A percentile compares a stretch with the other conserved stretches of the same genome.
phyloP scores from a whole-genome alignment of 2,113 vertebrate species.

The Campylomormyrus numenius region DNA sequence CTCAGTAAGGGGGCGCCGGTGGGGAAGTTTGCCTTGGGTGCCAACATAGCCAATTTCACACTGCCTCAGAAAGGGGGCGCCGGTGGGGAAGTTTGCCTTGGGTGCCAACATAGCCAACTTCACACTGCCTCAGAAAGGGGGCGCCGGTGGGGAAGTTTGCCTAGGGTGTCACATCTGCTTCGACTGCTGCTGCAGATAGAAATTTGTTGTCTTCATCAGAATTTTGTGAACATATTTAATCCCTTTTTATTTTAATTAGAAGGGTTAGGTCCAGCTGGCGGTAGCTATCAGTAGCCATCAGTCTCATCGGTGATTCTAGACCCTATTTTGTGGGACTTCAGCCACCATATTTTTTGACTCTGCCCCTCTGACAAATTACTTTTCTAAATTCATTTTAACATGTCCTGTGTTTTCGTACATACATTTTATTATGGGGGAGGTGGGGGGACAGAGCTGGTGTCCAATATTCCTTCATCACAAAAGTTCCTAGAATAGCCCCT shows the following conservation, averaged over 20 bases:
- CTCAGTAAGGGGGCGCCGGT: not conserved
- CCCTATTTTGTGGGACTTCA: not conserved
- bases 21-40: not conserved
- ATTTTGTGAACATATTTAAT: not conserved
- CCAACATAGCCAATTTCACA: not conserved
- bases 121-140: not conserved
- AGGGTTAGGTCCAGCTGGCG: not conserved
- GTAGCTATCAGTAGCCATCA: not conserved
- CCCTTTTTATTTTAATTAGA: not conserved
- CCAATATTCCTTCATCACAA: not conserved
- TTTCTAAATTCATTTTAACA: not conserved
- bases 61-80: not conserved
- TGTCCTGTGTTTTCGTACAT: not conserved
- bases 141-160: no score
- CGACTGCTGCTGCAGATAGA: not conserved
- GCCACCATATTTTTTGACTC: not conserved
- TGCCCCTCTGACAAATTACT: not conserved
- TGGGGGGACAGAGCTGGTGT: accelerated
- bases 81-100: no score
- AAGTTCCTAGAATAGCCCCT: not conserved
- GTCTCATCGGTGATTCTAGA: not conserved
- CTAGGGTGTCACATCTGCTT: not conserved
- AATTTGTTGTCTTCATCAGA: not conserved
- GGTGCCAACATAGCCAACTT: not conserved
- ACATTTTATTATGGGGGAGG: not conserved